A percentile compares a stretch with the other conserved stretches of the same genome.
These are phyloP conservation scores for Nymphalis c-album DNA, from an alignment of 2,888 invertebrate species.

Conservation along the genomic window DNA sequence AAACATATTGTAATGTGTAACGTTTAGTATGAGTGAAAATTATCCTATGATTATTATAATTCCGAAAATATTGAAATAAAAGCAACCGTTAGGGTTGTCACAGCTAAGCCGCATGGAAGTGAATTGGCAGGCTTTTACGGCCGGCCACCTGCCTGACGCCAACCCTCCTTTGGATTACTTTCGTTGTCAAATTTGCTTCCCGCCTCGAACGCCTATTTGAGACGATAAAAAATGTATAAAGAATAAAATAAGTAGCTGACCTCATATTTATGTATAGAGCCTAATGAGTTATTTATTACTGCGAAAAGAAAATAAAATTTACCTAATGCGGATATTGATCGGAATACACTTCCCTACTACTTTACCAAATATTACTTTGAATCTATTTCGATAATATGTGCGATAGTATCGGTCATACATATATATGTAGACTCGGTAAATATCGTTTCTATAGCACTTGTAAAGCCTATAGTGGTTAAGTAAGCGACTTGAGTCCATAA, in stretches of 20 bases:
- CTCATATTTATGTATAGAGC: not conserved
- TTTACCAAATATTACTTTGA: not conserved
- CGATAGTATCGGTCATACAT: not conserved
- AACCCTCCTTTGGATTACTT: no score
- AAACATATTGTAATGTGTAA: no score
- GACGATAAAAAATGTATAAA: not conserved
- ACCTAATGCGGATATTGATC: not conserved
- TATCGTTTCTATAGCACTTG: conserved; percentile 23
- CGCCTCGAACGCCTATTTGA: not conserved
- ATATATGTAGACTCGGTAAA: conserved; percentile 18
- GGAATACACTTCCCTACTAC: not conserved
- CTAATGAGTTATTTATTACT: not conserved
- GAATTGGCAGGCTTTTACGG: no score
- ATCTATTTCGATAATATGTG: not conserved
- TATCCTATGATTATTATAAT: no score
- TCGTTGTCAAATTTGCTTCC: no score
- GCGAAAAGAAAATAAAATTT: not conserved
- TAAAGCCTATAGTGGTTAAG: conserved; percentile 27
- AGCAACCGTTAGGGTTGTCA: no score
- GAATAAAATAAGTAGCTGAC: not conserved
- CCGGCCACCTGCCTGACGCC: no score
- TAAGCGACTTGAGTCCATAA: conserved; percentile 48
- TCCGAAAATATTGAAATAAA: no score
- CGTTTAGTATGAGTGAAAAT: no score
- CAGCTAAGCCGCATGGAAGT: no score